phyloP scores from a whole-genome alignment of 2,888 invertebrate genomes.

The Acleris cristana region DNA sequence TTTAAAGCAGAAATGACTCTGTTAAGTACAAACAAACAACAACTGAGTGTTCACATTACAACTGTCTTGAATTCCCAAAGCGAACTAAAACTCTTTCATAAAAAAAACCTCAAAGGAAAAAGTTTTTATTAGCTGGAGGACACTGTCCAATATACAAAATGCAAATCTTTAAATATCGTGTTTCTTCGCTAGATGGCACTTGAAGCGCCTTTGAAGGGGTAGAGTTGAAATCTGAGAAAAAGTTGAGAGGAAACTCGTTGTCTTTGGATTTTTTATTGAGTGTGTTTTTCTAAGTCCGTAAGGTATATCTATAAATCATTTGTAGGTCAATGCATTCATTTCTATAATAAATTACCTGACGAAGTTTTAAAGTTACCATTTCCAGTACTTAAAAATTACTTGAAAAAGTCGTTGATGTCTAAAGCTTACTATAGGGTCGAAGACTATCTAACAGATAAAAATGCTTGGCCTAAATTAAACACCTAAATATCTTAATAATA shows the following conservation, averaged over 20 bases:
- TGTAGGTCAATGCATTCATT: no score
- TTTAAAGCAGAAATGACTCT: no score
- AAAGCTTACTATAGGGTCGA: no score
- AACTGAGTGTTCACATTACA: not conserved
- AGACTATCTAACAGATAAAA: no score
- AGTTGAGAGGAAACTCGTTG: slow-evolving; percentile 17
- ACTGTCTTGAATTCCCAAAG: not conserved
- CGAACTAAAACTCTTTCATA: not conserved
- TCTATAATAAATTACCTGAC: no score
- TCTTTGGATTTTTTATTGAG: slow-evolving; percentile 11
- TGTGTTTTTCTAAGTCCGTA: not conserved
- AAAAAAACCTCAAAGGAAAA: not conserved
- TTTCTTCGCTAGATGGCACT: slow-evolving; percentile 5
- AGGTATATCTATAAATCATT: no score
- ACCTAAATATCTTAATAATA: no score
- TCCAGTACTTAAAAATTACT: no score
- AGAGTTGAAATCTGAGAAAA: slow-evolving; percentile 12
- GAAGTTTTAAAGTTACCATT: no score
- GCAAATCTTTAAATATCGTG: slow-evolving; percentile 24
- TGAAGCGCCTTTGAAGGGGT: not conserved
- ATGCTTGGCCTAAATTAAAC: no score
- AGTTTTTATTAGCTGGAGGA: not conserved
- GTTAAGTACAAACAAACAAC: not conserved
- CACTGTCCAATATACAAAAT: slow-evolving; percentile 16
- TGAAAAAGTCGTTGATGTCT: no score